Conservation (phyloP, 2,113 vertebrate genomes). For the Aldabrachelys gigantea region DNA sequence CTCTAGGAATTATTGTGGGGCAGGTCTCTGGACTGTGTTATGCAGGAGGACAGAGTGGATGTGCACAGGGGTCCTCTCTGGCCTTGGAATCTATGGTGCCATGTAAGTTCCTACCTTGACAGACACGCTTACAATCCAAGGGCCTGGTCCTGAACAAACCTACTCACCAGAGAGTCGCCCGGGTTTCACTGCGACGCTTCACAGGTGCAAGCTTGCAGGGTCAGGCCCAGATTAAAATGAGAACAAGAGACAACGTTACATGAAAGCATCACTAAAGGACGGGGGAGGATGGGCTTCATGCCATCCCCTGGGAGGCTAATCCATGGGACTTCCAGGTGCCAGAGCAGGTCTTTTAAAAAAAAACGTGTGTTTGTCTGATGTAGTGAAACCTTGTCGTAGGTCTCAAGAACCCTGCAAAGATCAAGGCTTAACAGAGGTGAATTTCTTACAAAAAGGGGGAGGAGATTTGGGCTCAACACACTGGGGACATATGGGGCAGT, state of each 20-base stretch:
- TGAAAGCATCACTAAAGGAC: background rate
- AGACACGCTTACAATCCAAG: background rate
- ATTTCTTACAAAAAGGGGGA: background rate
- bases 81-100: background rate
- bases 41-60: background rate
- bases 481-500: rapidly evolving
- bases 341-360: background rate
- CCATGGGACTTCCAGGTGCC: background rate
- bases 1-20: background rate
- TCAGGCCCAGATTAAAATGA: background rate
- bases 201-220: background rate
- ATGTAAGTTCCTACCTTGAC: background rate
- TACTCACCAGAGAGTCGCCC: background rate
- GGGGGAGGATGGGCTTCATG: background rate
- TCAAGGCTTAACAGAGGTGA: background rate
- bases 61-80: background rate
- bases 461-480: background rate
- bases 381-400: background rate
- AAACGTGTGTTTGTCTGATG: background rate
- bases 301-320: background rate
- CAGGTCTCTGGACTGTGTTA: no score
- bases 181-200: background rate
- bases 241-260: background rate
- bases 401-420: background rate
- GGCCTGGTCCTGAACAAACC: background rate